Base-by-base conservation (phyloP, 2,888 invertebrate species). In the Drosophila neutralis region DNA sequence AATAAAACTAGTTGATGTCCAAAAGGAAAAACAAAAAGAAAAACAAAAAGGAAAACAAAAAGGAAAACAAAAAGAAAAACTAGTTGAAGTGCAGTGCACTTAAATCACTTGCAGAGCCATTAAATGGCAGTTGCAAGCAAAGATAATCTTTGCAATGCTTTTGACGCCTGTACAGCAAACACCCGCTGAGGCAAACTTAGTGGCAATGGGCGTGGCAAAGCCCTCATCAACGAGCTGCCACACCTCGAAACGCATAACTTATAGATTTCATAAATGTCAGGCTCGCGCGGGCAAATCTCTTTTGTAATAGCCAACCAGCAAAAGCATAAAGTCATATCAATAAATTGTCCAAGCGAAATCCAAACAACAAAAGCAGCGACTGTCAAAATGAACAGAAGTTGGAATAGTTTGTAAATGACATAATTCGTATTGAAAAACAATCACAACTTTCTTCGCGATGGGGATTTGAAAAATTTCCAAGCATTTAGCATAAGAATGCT, bases 31-130 rank as follows among this genome's bases (percentile, higher is more conserved):
- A 24, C 10, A 40, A 56, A 27, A 29, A n/a, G 6, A 18, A 5
- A n/a, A 54, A 18, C 11, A 38, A 1, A 11, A 18, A 7, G 2
- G 2, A 27, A 27, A 2, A 2, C 2, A 24, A 24, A 24, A 24
- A 24, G 2, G 11, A 4, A n/a, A 53, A 27, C 75, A 40, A 61
- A 33, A n/a, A 40, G 36, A 60, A 53, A 56, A 72, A 69, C 78
- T 77, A 62, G 78, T 77, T 77, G 48, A 81, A 78, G 78, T 78
- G 82, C 82, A 81, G 58, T 60, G 78, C 78, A 78, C 77, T 76
- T 51, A 11, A 57, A 40, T 27, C 18, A 35, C n/a, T 5, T 38
- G 48, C 62, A 15, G 60, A 36, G 36, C 54, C 78, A 56, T 63
- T 27, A 71, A 66, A 66, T 60, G 54, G 13, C 75, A 56, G 35